A percentile compares a stretch with the other conserved stretches of the same genome.
Conservation (phyloP, 1,140 invertebrate species). For the Aporrectodea caliginosa region DNA sequence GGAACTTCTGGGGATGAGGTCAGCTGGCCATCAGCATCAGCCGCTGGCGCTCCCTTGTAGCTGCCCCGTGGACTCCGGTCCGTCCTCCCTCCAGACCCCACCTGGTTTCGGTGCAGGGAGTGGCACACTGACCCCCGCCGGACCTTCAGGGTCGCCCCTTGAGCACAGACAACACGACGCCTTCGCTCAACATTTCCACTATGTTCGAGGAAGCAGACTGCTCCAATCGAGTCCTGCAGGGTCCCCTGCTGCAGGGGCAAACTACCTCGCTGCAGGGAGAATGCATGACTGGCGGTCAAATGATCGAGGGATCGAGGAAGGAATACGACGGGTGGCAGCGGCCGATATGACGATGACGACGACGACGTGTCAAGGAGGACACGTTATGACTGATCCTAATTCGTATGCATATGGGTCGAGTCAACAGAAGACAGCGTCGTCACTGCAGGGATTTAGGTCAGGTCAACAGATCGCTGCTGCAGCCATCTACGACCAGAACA, state of each 20-base stretch:
- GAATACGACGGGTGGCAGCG: background rate
- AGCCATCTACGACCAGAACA: background rate
- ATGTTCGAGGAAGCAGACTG: background rate
- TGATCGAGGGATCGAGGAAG: background rate
- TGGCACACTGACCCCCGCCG: too few species aligned
- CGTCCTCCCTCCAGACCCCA: too few species aligned
- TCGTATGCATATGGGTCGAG: background rate
- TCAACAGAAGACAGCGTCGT: background rate
- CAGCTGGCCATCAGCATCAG: background rate
- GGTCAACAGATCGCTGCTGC: background rate
- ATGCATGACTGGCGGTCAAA: background rate
- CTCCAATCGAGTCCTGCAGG: background rate
- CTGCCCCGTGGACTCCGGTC: too few species aligned
- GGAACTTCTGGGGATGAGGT: background rate
- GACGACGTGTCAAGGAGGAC: background rate
- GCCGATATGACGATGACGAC: too few species aligned
- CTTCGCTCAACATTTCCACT: background rate
- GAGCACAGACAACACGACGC: background rate
- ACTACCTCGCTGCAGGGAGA: background rate
- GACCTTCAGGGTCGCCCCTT: background rate
- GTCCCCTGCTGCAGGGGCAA: background rate
- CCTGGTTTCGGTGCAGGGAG: background rate
- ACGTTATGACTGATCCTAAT: background rate
- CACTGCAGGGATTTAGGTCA: background rate
- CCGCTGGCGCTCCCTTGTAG: too few species aligned